These are phyloP conservation scores for Drosophila serrata DNA, from an alignment of 1,140 invertebrate genomes.

Conservation along the genomic window DNA sequence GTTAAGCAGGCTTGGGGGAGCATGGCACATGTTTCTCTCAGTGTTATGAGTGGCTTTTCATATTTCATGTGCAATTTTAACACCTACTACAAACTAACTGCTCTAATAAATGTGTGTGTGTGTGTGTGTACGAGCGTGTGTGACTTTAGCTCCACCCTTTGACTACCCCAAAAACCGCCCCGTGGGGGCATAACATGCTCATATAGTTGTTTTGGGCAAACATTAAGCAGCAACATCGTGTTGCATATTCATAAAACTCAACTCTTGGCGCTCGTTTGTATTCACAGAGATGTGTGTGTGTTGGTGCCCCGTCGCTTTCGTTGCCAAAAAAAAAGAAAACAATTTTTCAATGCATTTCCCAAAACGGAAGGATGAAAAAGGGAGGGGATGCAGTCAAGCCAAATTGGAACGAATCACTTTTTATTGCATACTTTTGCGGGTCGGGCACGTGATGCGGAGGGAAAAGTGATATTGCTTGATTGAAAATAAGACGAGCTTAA, in stretches of 20 bases:
- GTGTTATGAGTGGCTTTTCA: slow-evolving; percentile 72
- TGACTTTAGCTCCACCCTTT: slow-evolving; percentile 9
- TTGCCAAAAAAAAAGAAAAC: slow-evolving; percentile 32
- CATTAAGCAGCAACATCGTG: slow-evolving; percentile 68
- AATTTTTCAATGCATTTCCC: slow-evolving; percentile 27
- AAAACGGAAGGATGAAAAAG: too few relatives aligned
- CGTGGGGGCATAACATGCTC: slow-evolving; percentile 48
- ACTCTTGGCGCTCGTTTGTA: slow-evolving; percentile 22
- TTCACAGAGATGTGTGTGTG: slow-evolving; percentile 16
- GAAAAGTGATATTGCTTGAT: slow-evolving; percentile 7
- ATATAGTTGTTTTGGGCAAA: slow-evolving; percentile 48
- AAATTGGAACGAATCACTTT: slow-evolving; percentile 37
- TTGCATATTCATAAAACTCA: slow-evolving; percentile 75
- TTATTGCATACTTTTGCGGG: slow-evolving; percentile 32
- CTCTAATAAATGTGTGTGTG: slow-evolving; percentile 55
- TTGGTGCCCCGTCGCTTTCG: background rate
- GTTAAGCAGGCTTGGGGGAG: slow-evolving; percentile 52
- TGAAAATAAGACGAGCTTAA: slow-evolving; percentile 17
- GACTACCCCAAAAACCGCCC: slow-evolving; percentile 2
- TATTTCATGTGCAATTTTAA: slow-evolving; percentile 82
- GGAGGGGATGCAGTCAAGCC: slow-evolving; percentile 7
- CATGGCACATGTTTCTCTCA: slow-evolving; percentile 29
- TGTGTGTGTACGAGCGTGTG: slow-evolving; percentile 21
- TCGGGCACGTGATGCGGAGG: background rate
- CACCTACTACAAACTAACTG: slow-evolving; percentile 76